Evolutionary conservation across 2,797 vertebrate species (phyloP).

Genomic region (Tragelaphus oryx): DNA sequence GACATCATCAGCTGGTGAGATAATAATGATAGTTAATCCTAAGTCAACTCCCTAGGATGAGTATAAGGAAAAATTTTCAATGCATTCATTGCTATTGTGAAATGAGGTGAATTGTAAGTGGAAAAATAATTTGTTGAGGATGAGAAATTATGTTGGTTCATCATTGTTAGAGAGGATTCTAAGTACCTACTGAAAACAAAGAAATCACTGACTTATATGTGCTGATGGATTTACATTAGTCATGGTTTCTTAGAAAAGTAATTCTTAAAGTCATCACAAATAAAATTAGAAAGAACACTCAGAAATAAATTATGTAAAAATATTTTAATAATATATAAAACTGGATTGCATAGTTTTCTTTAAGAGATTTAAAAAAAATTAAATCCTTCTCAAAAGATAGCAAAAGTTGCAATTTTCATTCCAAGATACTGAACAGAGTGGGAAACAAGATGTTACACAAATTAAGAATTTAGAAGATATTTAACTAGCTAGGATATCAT

Average conservation of each 20-base stretch:
- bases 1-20: not conserved
- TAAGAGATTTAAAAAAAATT: not conserved
- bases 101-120: not conserved
- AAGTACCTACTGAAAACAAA: constrained; percentile 3
- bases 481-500: not conserved
- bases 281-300: not conserved
- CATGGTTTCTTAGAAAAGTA: constrained; percentile 5
- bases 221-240: not conserved
- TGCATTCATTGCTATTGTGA: not conserved
- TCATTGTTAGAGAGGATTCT: not conserved
- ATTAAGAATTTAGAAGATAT: not conserved
- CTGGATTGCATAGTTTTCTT: not conserved
- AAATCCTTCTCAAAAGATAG: not conserved
- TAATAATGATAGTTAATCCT: not conserved
- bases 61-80: constrained; percentile 16
- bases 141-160: not conserved
- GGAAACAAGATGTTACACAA: not conserved
- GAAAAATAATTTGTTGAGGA: constrained; percentile 16
- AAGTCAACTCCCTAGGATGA: not conserved
- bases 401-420: not conserved
- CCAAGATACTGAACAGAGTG: not conserved
- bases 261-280: constrained; percentile 8
- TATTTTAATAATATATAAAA: not conserved
- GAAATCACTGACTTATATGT: not conserved
- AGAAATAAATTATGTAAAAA: constrained; percentile 27